A percentile compares a stretch with the other conserved stretches of the same genome.
Conservation (phyloP, 2,113 vertebrate genomes). For the Sphyrna mokarran region DNA sequence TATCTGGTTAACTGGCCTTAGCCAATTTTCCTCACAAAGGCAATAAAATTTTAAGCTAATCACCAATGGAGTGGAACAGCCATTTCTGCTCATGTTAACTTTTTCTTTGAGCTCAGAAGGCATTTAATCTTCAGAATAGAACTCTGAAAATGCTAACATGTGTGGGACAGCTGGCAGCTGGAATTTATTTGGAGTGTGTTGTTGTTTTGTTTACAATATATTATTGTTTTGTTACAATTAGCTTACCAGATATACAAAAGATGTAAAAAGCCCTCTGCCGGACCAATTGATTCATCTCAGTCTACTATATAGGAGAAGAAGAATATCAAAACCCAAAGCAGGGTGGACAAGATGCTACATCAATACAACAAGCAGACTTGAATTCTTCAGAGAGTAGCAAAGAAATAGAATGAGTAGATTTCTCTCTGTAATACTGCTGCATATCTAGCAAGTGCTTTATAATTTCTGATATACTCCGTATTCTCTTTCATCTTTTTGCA, state of each 20-base stretch:
- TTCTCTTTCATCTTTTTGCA: not conserved
- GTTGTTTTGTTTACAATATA: not conserved
- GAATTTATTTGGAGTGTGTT: not conserved
- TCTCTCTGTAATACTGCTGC: not conserved
- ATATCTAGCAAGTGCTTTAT: no score
- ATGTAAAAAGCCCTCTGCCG: not conserved
- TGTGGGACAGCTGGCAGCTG: not conserved
- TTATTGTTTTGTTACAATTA: conserved; percentile 38
- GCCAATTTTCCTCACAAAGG: not conserved
- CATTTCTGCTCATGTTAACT: not conserved
- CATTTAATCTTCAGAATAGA: not conserved
- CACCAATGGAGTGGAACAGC: not conserved
- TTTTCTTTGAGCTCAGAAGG: not conserved
- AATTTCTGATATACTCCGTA: not conserved
- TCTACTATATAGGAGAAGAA: not conserved
- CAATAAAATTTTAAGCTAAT: not conserved
- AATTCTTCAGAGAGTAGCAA: not conserved
- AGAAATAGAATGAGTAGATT: not conserved
- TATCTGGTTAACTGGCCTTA: not conserved
- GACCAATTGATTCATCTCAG: not conserved
- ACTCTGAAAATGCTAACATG: not conserved
- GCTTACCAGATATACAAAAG: conserved; percentile 50
- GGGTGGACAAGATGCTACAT: not conserved
- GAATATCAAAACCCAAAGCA: not conserved
- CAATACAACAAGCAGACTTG: not conserved